Conservation (phyloP, 2,888 invertebrate species). For the Chalcosyrphus nemorum region DNA sequence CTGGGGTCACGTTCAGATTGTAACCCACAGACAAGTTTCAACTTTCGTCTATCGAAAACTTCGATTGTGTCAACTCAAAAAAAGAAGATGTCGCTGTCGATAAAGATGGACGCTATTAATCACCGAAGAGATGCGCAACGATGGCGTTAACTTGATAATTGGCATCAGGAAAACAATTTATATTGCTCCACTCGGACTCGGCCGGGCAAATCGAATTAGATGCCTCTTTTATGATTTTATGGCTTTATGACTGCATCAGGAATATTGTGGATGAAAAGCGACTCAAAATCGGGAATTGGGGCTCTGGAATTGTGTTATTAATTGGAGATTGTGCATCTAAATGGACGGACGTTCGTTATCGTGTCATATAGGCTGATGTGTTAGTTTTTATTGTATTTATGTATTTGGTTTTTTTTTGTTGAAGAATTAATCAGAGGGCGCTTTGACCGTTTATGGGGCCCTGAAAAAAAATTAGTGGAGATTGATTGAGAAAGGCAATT, state of each 20-base stretch:
- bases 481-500: conserved; percentile 44
- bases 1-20: conserved; percentile 40
- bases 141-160: conserved; percentile 60
- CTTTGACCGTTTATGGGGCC: neutral
- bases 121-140: conserved; percentile 55
- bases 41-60: conserved; percentile 6
- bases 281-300: conserved; percentile 30
- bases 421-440: conserved; percentile 18
- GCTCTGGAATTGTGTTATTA: conserved; percentile 51
- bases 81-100: conserved; percentile 56
- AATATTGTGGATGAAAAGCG: conserved; percentile 18
- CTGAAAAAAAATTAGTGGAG: conserved; percentile 26
- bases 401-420: conserved; percentile 22
- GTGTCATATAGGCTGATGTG: conserved; percentile 1
- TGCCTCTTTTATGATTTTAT: conserved; percentile 43
- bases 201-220: conserved; percentile 46
- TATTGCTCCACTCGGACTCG: conserved; percentile 15
- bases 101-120: conserved; percentile 56
- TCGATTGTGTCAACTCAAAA: conserved; percentile 52
- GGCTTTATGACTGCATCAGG: conserved; percentile 43
- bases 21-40: conserved; percentile 6
- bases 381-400: conserved; percentile 1
- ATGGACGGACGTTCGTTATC: conserved; percentile 18
- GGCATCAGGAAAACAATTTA: conserved; percentile 52
- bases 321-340: conserved; percentile 59